phyloP scores from a whole-genome alignment of 2,888 invertebrate genomes.

The Fissipunctia ypsillon region DNA sequence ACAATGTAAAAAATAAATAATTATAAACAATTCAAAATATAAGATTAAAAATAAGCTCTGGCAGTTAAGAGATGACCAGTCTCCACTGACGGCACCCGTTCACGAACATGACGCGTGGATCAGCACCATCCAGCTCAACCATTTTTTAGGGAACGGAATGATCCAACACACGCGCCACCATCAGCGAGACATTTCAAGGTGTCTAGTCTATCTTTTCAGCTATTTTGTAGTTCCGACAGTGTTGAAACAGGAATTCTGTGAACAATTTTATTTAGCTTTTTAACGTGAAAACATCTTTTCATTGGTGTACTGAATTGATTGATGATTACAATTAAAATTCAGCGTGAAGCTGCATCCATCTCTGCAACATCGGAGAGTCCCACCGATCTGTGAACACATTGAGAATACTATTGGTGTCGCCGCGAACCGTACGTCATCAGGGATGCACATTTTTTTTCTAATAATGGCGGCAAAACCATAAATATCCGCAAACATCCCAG shows the following conservation, averaged over 20 bases:
- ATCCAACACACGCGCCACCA: too few relatives aligned
- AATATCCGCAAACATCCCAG: neutral
- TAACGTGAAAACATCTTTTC: neutral
- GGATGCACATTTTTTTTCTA: neutral
- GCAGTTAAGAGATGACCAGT: too few relatives aligned
- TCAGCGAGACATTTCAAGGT: too few relatives aligned
- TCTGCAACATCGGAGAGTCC: neutral
- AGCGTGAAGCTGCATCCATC: neutral
- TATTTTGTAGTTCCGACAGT: neutral
- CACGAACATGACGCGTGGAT: too few relatives aligned
- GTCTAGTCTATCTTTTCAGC: neutral
- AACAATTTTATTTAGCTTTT: neutral
- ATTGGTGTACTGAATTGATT: neutral
- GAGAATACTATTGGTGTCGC: neutral
- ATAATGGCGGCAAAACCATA: neutral
- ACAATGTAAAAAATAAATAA: too few relatives aligned
- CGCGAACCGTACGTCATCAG: neutral
- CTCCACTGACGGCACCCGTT: too few relatives aligned
- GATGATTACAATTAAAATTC: neutral
- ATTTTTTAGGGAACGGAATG: too few relatives aligned
- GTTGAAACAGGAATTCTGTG: neutral
- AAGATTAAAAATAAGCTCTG: too few relatives aligned
- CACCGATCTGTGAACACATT: neutral
- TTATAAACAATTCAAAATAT: too few relatives aligned
- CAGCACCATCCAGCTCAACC: too few relatives aligned